phyloP scores from a whole-genome alignment of 92 coral and sea anemone genomes.

The Epizoanthus fatuus region DNA sequence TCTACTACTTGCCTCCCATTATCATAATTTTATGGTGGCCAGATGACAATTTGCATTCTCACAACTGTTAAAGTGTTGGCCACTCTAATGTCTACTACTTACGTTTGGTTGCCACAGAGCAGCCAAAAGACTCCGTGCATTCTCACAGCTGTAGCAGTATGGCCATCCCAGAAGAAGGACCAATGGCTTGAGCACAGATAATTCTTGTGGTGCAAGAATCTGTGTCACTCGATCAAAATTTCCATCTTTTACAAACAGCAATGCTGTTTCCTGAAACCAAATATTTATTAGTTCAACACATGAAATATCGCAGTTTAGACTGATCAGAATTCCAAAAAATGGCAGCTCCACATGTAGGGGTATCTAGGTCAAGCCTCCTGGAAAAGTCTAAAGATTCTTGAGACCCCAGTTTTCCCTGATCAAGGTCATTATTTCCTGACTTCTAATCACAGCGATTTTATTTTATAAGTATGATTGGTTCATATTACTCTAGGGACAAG shows the following conservation, averaged over 20 bases:
- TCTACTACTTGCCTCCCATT: too few species aligned
- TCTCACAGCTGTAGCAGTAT: conserved; percentile 93
- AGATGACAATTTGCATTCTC: too few species aligned
- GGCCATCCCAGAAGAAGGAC: conserved; percentile 98
- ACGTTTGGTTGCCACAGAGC: conserved; percentile 93
- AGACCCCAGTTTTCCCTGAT: too few species aligned
- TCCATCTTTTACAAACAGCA: conserved; percentile 86
- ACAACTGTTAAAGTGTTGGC: neutral
- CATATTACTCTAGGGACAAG: too few species aligned
- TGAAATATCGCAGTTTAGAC: neutral
- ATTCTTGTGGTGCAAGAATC: conserved; percentile 87
- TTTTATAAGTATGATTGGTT: too few species aligned
- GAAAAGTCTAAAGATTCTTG: too few species aligned
- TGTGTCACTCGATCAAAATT: conserved; percentile 76
- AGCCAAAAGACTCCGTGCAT: conserved; percentile 89
- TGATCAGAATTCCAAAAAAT: neutral
- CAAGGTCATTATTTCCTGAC: too few species aligned
- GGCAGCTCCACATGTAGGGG: too few species aligned
- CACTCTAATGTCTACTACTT: neutral
- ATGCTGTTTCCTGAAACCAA: conserved; percentile 86
- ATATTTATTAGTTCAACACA: neutral
- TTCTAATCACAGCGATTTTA: too few species aligned
- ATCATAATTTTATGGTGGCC: too few species aligned
- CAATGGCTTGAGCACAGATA: conserved; percentile 84
- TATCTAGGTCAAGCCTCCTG: too few species aligned